These are phyloP conservation scores for Dermatemys mawii DNA, from an alignment of 2,113 vertebrate genomes.

Conservation along the genomic window DNA sequence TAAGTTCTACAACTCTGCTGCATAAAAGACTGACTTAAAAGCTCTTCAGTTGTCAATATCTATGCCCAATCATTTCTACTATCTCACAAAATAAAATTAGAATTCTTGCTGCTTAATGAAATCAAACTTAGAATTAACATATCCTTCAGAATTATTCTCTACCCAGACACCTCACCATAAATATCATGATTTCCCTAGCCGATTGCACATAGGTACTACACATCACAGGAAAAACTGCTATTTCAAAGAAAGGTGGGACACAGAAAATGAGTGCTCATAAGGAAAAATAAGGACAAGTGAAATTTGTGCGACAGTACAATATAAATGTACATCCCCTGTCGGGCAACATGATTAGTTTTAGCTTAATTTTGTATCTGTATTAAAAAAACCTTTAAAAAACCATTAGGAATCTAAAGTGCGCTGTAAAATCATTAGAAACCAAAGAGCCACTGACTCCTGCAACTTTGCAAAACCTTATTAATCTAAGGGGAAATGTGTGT, in stretches of 20 bases:
- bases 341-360: not conserved
- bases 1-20: not conserved
- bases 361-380: not conserved
- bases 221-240: too few relatives aligned
- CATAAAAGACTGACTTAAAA: not conserved
- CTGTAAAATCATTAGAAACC: not conserved
- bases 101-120: rapidly evolving
- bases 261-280: not conserved
- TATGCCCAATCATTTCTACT: not conserved
- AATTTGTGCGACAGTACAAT: not conserved
- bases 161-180: not conserved
- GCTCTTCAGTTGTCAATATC: not conserved
- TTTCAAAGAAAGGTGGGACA: not conserved
- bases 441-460: not conserved
- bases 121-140: rapidly evolving
- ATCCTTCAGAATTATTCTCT: not conserved
- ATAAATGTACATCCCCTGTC: not conserved
- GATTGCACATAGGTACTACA: not conserved
- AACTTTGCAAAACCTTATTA: not conserved
- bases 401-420: not conserved
- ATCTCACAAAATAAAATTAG: not conserved
- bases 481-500: not conserved
- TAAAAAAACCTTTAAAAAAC: not conserved
- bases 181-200: not conserved
- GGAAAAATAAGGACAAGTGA: not conserved